Base-by-base conservation (phyloP, 2,797 vertebrate genomes). In the Anolis apletophallus region DNA sequence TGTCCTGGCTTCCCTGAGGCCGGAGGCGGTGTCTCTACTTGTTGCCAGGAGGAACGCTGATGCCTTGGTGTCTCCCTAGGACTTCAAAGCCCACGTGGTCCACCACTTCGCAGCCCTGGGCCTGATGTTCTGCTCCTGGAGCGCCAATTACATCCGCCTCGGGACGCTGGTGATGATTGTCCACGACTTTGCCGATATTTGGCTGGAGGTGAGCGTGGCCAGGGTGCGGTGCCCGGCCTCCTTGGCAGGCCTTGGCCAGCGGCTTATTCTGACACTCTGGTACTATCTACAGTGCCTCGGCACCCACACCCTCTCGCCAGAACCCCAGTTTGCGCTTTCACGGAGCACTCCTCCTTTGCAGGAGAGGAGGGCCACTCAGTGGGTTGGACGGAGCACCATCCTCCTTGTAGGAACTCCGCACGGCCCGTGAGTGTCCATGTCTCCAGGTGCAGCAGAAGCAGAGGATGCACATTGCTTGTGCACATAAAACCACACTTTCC, bases 111-210 rank as follows among this genome's bases (percentile, higher is more conserved):
- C 98, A 80, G 98, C 99, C 0, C 93, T 99, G 75, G 95, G 94
- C 17, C 93, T 99, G 87, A 95, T 99, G 93, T 97, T 97, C 3
- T 96, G 97, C 92, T 99, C 99, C 80, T 99, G 98, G 98, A 98
- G 97, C 68, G 97, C 92, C 85, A 99, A 99, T 95, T 99, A 98
- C 26, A 96, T 99, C 81, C 97, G 99, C 10, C 82, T 98, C 0
- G 99, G 99, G 59, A 99, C 98, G 0, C 92, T 99, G 80, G 98
- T 99, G 91, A 97, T 99, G 85, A 91, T 98, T 0, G 94, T 98
- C 79, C 99, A 99, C 0, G 98, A 99, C 50, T 95, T 97, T 72
- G 98, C 98, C 0, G 99, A 99, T 89, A 95, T 99, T 85, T 96
- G 98, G 90, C 95, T 99, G 2, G 99, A 99, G 98, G 99, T 99